Evolutionary conservation across 2,888 invertebrate genomes (phyloP), one percentile per base, ranked within the genome.

Genomic region (Dryococelus australis): DNA sequence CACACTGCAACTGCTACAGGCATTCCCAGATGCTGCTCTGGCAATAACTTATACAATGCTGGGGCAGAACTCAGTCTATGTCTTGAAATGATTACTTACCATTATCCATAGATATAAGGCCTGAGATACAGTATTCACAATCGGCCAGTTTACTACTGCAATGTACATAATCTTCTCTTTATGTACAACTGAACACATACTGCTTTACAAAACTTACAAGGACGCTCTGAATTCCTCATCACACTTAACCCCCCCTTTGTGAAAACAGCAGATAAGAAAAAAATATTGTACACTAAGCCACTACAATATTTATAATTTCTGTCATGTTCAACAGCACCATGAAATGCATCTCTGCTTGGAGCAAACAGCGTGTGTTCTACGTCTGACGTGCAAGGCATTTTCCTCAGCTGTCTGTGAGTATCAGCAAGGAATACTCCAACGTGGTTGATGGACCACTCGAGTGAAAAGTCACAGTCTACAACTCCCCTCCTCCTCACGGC

Each of bases 171-270:
- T 65, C 16, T 24, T 24, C 16, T 24, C n/a, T 24, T 20, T 65
- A n/a, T 65, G 65, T 65, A 65, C 65, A 65, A n/a, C 65, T n/a
- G 65, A 65, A 65, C 65, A 65, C 65, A 65, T 20, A n/a, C 65
- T n/a, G 65, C 65, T 65, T 65, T 65, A 65, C 65, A 65, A 65
- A 65, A 65, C 65, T 10, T 65, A 65, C 65, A 65, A n/a, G n/a
- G 8, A 65, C n/a, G 65, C 65, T 65, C 16, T 10, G 0, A n/a
- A 65, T 65, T 20, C 20, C 16, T 65, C n/a, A 8, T n/a, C n/a
- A 8, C 20, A n/a, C 20, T 24, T 65, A 51, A 65, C n/a, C 6
- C 4, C n/a, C 1, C n/a, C 20, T n/a, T n/a, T 20, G 20, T n/a
- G 6, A 65, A 1, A n/a, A 16, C 65, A n/a, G 47, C 65, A 8